Evolutionary conservation across 2,888 invertebrate genomes (phyloP).

Genomic region (Lithophane ornitopus): DNA sequence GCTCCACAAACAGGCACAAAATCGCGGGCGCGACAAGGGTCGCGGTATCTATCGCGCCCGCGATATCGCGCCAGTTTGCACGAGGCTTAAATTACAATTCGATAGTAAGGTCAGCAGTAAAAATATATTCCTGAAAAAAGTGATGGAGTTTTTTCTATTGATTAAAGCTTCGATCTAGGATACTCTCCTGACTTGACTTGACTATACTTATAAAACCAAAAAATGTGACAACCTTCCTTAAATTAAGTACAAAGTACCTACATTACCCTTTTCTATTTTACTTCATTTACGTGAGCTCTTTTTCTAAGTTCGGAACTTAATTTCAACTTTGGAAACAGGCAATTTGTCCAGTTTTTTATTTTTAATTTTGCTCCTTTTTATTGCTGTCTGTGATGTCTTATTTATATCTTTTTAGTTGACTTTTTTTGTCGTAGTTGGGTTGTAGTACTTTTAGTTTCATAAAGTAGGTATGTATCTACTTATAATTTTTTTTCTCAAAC

Average conservation of each 20-base stretch:
- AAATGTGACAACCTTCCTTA: background rate
- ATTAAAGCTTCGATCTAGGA: background rate
- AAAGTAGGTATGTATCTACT: too few species aligned
- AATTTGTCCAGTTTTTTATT: background rate
- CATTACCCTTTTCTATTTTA: slow-evolving; percentile 6
- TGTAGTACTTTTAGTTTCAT: too few species aligned
- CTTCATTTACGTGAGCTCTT: slow-evolving; percentile 20
- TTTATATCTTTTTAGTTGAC: too few species aligned
- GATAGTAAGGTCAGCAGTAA: too few species aligned
- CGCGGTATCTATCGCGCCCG: too few species aligned
- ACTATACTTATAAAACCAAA: background rate
- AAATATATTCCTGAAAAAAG: background rate
- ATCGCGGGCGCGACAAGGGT: too few species aligned
- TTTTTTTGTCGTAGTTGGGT: too few species aligned
- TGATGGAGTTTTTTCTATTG: background rate
- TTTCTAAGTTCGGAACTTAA: slow-evolving; percentile 23
- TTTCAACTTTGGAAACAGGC: slow-evolving; percentile 15
- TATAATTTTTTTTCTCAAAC: background rate
- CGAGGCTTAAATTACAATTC: too few species aligned
- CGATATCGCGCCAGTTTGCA: too few species aligned
- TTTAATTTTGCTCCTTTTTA: background rate
- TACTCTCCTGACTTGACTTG: background rate
- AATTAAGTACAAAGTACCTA: slow-evolving; percentile 2
- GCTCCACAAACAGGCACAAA: too few species aligned
- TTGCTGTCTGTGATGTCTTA: background rate